These are phyloP conservation scores for Anser brachyrhynchus DNA, from an alignment of 2,113 vertebrate species.

Conservation along the genomic window DNA sequence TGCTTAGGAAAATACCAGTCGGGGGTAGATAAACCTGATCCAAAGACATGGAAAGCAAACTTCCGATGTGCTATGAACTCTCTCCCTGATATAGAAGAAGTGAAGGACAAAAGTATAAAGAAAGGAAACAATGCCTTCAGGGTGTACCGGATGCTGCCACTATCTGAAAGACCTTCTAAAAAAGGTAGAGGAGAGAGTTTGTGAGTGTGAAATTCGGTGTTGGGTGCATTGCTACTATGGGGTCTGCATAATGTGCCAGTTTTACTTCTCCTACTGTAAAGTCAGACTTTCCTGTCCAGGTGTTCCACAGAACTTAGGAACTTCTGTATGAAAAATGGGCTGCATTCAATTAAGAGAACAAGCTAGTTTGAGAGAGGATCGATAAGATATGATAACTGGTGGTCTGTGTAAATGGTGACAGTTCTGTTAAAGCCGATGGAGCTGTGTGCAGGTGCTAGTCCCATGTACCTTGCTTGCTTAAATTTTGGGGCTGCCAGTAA, in stretches of 20 bases:
- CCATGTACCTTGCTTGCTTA: neutral
- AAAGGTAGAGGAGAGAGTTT: constrained; percentile 82
- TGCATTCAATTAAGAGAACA: neutral
- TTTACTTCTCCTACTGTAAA: neutral
- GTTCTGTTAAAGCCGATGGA: neutral
- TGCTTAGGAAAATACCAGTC: constrained; percentile 87
- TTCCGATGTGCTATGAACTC: constrained; percentile 93
- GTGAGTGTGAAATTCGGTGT: neutral
- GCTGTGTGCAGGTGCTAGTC: neutral
- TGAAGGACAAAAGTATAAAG: constrained; percentile 93
- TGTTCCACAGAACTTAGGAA: neutral
- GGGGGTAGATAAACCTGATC: constrained; percentile 87
- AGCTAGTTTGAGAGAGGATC: neutral
- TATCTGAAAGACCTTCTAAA: constrained; percentile 87
- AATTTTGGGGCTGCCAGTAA: neutral
- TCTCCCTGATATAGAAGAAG: constrained; percentile 90
- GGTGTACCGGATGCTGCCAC: constrained; percentile 94
- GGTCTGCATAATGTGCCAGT: neutral
- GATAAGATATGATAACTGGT: neutral
- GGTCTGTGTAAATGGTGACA: neutral
- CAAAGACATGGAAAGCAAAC: constrained; percentile 93
- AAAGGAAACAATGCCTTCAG: constrained; percentile 98
- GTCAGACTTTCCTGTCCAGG: neutral
- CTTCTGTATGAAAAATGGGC: neutral
- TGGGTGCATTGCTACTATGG: neutral